Conservation (phyloP, 2,888 invertebrate genomes). For the Orchesella flavescens region DNA sequence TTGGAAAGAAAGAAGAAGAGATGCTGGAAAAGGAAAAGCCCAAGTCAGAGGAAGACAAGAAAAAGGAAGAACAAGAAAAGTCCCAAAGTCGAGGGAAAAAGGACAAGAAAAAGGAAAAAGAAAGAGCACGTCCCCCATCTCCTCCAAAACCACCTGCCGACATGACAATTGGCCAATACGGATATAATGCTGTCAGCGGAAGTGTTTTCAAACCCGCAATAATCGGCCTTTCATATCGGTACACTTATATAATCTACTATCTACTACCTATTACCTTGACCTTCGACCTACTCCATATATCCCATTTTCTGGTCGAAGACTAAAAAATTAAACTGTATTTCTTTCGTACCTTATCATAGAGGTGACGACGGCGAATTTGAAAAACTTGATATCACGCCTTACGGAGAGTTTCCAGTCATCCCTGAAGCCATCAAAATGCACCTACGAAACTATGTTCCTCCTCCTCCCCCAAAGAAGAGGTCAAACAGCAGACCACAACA, state of each 20-base stretch:
- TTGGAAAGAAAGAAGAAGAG: slow-evolving; percentile 46
- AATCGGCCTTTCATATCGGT: slow-evolving; percentile 50
- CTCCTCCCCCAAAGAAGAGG: slow-evolving; percentile 43
- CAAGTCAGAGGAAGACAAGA: slow-evolving; percentile 36
- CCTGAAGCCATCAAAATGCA: slow-evolving; percentile 59
- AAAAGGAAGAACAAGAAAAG: slow-evolving; percentile 25
- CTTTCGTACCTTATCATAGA: slow-evolving; percentile 3
- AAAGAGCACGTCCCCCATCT: slow-evolving; percentile 5
- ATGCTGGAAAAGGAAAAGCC: slow-evolving; percentile 56
- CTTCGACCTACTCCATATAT: not conserved
- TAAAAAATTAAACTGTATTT: not conserved
- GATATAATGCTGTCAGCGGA: slow-evolving; percentile 29
- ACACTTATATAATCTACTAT: not conserved
- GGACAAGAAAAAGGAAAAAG: slow-evolving; percentile 10
- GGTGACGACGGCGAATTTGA: slow-evolving; percentile 57
- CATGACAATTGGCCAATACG: slow-evolving; percentile 44
- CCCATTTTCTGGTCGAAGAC: too few species aligned
- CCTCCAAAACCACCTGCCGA: slow-evolving; percentile 41
- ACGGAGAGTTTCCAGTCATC: slow-evolving; percentile 48
- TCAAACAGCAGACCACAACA: not conserved
- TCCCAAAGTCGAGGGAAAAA: slow-evolving; percentile 8
- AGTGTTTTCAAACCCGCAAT: slow-evolving; percentile 46
- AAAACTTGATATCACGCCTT: slow-evolving; percentile 52
- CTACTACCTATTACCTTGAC: not conserved
- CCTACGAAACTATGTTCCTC: slow-evolving; percentile 58